These are phyloP conservation scores for Passer montanus DNA, from an alignment of 2,113 vertebrate genomes.

Conservation along the genomic window DNA sequence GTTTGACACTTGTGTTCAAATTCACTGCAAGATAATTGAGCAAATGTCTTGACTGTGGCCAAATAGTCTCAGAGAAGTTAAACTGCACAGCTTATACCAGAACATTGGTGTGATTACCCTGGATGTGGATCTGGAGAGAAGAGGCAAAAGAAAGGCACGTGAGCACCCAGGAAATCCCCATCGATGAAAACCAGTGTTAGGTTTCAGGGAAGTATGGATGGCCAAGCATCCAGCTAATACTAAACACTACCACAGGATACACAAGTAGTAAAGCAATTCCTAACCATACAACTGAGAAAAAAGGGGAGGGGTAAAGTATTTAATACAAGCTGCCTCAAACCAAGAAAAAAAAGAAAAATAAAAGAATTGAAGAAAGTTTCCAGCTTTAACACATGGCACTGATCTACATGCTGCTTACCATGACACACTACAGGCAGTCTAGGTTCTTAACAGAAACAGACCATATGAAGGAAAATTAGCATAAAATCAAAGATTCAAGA, in stretches of 20 bases:
- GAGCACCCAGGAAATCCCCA: neutral
- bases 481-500: slow-evolving; percentile 38
- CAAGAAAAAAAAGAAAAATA: neutral
- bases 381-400: slow-evolving; percentile 40
- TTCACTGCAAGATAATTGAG: neutral
- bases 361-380: neutral
- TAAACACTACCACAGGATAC: neutral
- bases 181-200: neutral
- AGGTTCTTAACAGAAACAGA: slow-evolving; percentile 34
- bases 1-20: neutral
- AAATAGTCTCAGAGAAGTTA: neutral
- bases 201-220: neutral
- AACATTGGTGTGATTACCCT: neutral
- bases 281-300: neutral
- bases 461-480: slow-evolving; percentile 40
- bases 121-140: neutral
- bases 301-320: neutral
- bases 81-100: neutral
- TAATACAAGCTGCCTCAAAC: neutral
- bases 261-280: neutral
- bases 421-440: slow-evolving; percentile 10
- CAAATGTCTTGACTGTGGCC: neutral
- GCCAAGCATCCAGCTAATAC: neutral
- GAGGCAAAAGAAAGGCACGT: neutral
- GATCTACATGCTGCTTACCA: slow-evolving; percentile 11